Conservation (phyloP, 2,888 invertebrate genomes). For the Stegana nigrithorax region DNA sequence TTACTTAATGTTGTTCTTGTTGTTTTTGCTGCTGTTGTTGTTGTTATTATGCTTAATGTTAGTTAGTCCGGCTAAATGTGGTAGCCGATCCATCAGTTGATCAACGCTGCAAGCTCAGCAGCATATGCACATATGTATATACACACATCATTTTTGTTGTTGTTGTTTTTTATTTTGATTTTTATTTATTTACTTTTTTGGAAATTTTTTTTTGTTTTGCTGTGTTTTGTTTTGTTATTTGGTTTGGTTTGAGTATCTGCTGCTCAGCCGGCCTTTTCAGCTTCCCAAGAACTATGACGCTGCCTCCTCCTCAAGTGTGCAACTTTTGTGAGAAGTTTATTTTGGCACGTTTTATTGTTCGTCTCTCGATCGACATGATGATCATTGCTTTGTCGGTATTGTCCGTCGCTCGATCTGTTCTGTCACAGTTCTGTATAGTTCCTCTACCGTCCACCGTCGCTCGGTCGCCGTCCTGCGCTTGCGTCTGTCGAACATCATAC, state of each 20-base stretch:
- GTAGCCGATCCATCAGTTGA: neutral
- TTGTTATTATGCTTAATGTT: too few species aligned
- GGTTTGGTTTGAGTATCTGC: too few species aligned
- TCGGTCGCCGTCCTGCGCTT: too few species aligned
- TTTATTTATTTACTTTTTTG: neutral
- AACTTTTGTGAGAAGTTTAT: too few species aligned
- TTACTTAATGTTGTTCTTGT: too few species aligned
- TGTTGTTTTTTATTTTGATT: neutral
- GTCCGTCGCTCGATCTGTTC: too few species aligned
- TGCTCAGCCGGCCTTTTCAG: neutral
- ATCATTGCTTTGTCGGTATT: neutral
- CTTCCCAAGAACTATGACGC: too few species aligned
- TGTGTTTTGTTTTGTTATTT: neutral
- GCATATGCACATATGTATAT: too few species aligned
- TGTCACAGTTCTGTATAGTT: too few species aligned
- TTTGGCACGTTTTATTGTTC: conserved; percentile 18
- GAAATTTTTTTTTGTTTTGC: conserved; percentile 3
- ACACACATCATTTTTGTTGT: too few species aligned
- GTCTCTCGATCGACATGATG: neutral
- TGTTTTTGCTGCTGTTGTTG: too few species aligned
- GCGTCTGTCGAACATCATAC: neutral
- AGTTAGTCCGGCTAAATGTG: conserved; percentile 10
- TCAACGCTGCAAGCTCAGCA: neutral
- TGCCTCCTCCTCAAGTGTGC: too few species aligned
- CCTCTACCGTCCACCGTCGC: neutral